These are phyloP conservation scores for Habroteleia sp. DNA, from an alignment of 2,888 invertebrate genomes.

Conservation along the genomic window DNA sequence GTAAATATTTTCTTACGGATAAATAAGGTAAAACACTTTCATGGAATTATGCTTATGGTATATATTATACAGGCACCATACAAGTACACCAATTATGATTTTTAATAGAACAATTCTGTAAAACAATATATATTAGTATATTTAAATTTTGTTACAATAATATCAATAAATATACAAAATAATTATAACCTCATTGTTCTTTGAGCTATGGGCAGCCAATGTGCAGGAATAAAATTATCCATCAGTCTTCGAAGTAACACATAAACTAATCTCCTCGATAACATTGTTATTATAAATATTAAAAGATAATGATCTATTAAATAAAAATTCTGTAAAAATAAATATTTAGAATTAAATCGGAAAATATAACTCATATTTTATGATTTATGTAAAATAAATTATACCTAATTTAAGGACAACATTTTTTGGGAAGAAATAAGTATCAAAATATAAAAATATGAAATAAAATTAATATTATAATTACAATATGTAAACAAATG, in stretches of 20 bases:
- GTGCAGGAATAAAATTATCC: slow-evolving; percentile 81
- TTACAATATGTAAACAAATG: too few species aligned
- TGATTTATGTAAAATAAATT: slow-evolving; percentile 18
- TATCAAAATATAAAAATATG: too few species aligned
- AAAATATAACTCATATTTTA: too few species aligned
- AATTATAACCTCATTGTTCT: slow-evolving; percentile 78
- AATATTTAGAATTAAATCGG: background rate
- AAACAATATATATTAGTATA: too few species aligned
- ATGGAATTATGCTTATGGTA: slow-evolving; percentile 88
- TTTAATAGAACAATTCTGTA: slow-evolving; percentile 85
- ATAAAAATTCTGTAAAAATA: slow-evolving; percentile 94
- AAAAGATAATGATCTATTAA: slow-evolving; percentile 94
- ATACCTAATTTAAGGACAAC: too few species aligned
- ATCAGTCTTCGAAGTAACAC: slow-evolving; percentile 83
- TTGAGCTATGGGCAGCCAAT: slow-evolving; percentile 75
- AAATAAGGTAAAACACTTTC: slow-evolving; percentile 91
- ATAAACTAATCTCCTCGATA: slow-evolving; percentile 90
- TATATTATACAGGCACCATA: slow-evolving; percentile 88
- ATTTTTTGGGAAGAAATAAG: too few species aligned
- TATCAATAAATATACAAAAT: too few species aligned
- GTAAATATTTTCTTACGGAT: too few species aligned
- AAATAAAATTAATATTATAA: too few species aligned
- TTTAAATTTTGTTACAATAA: too few species aligned
- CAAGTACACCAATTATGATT: slow-evolving; percentile 84
- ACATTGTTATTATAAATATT: slow-evolving; percentile 90